These are phyloP conservation scores for Nemotelus nigrinus DNA, from an alignment of 2,888 invertebrate genomes.

Conservation along the genomic window DNA sequence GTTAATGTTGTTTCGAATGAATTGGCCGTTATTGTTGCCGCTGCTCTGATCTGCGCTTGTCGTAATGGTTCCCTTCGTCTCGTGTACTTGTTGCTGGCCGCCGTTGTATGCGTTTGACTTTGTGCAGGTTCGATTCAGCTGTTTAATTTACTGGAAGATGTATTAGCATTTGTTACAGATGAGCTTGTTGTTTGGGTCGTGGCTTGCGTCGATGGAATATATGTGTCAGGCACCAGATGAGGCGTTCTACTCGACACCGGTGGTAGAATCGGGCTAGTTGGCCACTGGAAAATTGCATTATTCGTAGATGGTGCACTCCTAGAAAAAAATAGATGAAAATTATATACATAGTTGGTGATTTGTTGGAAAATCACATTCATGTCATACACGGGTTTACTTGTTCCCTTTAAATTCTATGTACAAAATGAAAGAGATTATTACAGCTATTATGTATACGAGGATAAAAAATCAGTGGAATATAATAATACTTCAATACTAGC, in stretches of 20 bases:
- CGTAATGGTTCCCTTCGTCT: constrained; percentile 58
- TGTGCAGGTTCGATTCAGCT: constrained; percentile 63
- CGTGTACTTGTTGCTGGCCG: constrained; percentile 59
- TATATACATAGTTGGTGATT: constrained; percentile 1
- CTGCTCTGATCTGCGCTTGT: constrained; percentile 14
- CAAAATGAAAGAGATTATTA: no score
- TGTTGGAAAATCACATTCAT: not conserved
- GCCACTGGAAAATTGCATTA: constrained; percentile 79
- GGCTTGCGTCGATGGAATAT: constrained; percentile 55
- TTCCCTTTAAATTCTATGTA: no score
- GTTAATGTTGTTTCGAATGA: constrained; percentile 25
- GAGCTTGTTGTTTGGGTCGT: not conserved
- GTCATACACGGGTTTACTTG: no score
- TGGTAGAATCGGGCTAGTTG: constrained; percentile 80
- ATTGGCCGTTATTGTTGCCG: constrained; percentile 23
- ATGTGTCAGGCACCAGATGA: constrained; percentile 77
- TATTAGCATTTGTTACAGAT: constrained; percentile 59
- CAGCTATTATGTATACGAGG: no score
- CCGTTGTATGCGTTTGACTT: constrained; percentile 47
- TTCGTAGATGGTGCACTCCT: constrained; percentile 70
- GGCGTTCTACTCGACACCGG: constrained; percentile 76
- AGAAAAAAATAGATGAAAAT: constrained; percentile 54
- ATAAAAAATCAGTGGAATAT: no score
- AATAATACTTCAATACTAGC: no score
- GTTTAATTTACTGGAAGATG: constrained; percentile 64